These are phyloP conservation scores for Heliconius hermathena DNA, from an alignment of 1,140 invertebrate genomes.

Conservation along the genomic window DNA sequence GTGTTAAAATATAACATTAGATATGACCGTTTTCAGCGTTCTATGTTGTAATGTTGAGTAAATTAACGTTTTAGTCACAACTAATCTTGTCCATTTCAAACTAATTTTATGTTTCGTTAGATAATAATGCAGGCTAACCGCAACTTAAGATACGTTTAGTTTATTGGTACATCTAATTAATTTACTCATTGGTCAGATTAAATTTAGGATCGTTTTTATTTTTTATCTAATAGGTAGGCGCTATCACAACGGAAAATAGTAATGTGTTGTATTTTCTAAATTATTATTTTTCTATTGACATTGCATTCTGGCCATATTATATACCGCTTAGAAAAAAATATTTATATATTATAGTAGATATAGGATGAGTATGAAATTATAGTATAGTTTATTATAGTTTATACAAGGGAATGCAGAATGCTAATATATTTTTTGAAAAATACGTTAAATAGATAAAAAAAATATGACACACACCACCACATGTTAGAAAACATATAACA, in stretches of 20 bases:
- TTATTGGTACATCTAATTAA: not conserved
- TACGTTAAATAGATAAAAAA: too few species aligned
- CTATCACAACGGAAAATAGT: not conserved
- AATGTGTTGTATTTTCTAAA: too few species aligned
- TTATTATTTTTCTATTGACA: too few species aligned
- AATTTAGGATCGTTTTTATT: not conserved
- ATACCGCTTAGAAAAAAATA: not conserved
- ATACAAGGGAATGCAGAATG: too few species aligned
- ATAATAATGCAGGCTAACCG: slow-evolving; percentile 36
- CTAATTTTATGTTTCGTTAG: slow-evolving; percentile 38
- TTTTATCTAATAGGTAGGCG: not conserved
- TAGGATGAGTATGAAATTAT: too few species aligned
- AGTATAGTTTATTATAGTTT: too few species aligned
- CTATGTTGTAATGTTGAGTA: slow-evolving; percentile 32
- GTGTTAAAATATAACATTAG: slow-evolving; percentile 48
- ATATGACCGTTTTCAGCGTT: slow-evolving; percentile 35
- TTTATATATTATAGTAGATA: too few species aligned
- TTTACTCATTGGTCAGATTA: not conserved
- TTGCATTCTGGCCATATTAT: too few species aligned
- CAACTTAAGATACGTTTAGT: not conserved
- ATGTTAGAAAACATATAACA: too few species aligned
- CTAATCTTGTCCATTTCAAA: slow-evolving; percentile 44
- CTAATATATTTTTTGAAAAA: too few species aligned
- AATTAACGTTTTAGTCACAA: slow-evolving; percentile 34
- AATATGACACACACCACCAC: too few species aligned